Evolutionary conservation across 2,113 vertebrate species (phyloP), one percentile per base, ranked within the genome.

Genomic region (Anguilla japonica): DNA sequence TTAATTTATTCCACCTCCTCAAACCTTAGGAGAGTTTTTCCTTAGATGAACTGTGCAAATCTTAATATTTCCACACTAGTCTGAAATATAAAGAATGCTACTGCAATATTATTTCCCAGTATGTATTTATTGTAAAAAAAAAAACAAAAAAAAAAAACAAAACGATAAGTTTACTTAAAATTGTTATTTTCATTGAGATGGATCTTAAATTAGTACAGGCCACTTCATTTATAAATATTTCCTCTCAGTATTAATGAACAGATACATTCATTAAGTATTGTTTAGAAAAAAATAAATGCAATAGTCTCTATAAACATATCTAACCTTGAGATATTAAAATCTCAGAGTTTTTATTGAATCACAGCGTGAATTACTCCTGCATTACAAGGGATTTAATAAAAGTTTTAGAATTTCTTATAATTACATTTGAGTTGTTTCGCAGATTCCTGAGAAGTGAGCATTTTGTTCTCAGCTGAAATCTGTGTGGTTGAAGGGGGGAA

Each of bases 1-100:
- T 53, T 53, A 34, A 85, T 89, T 89, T 85, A 56, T 50, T 22
- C 13, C 50, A 53, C 50, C 50, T 50, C 71, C 2, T 22, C 75
- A 53, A 53, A 53, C 50, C 50, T 53, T 53, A 53, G 50, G 50
- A 13, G 8, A 53, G 1, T 53, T 6, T 53, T 53, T 9, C 50
- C 50, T 53, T 14, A 13, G 67, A 22, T 75, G 67, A 75, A 22
- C 67, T 75, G 67, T n/a, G 34, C 5, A 6, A 8, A 46, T 46
- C 8, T 60, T 60, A 20, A 67, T 20, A 67, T 67, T 5, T 22
- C 5, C 60, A 67, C 22, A 6, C 18, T 67, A 67, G 22, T 22
- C 20, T 26, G 22, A 67, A 67, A 20, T 67, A 22, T 67, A 26
- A 6, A 67, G 18, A 20, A 67, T 67, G 60, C 60, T 26, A 6